Conservation (phyloP, 2,888 invertebrate species). For the Clivina fossor region DNA sequence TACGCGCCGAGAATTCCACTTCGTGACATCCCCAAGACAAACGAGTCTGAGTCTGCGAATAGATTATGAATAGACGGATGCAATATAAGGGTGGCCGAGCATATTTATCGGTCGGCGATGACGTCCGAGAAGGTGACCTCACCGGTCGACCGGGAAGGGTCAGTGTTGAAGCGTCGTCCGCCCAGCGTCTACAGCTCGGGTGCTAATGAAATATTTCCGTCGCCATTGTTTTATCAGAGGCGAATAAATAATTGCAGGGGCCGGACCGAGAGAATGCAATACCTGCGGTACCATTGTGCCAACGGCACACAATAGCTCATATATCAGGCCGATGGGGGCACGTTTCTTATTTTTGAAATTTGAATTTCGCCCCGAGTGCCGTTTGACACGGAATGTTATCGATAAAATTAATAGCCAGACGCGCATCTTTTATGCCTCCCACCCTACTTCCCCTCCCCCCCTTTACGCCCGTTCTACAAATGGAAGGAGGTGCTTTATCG, state of each 20-base stretch:
- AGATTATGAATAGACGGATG: too few relatives aligned
- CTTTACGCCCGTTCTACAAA: background rate
- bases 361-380: conserved; percentile 24
- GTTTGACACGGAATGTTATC: conserved; percentile 45
- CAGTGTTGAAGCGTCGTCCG: conserved; percentile 9
- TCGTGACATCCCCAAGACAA: too few relatives aligned
- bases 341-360: conserved; percentile 34
- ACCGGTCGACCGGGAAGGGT: too few relatives aligned
- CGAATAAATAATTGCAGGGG: conserved; percentile 32
- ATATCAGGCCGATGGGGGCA: conserved; percentile 16
- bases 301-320: conserved; percentile 26
- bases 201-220: conserved; percentile 33
- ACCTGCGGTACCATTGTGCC: conserved; percentile 18
- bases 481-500: conserved; percentile 45
- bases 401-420: conserved; percentile 49
- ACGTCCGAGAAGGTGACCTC: too few relatives aligned
- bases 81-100: too few relatives aligned
- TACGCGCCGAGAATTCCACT: too few relatives aligned
- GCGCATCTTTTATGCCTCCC: conserved; percentile 44
- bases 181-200: conserved; percentile 10
- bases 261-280: conserved; percentile 33
- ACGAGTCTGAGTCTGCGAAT: too few relatives aligned
- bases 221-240: conserved; percentile 33
- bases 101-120: too few relatives aligned
- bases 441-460: background rate